Percentiles rank a stretch among this genome's conserved stretches.
phyloP scores from a whole-genome alignment of 2,113 vertebrate species.

The Tautogolabrus adspersus region DNA sequence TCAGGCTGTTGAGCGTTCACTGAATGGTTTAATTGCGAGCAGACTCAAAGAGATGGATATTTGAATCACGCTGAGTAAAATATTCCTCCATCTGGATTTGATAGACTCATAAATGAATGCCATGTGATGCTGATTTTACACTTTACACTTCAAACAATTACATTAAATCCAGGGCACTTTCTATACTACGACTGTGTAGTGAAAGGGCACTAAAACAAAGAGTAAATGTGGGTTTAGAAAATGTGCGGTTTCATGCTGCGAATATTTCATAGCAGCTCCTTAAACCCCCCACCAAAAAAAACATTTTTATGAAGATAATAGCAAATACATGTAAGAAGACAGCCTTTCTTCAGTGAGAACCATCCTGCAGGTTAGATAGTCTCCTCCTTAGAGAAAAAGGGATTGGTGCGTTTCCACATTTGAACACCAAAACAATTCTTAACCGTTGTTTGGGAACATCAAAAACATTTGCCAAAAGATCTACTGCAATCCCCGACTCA shows the following conservation, averaged over 20 bases:
- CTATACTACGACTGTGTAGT: conserved; percentile 38
- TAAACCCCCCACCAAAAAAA: neutral
- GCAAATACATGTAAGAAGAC: conserved; percentile 22
- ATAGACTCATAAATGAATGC: conserved; percentile 71
- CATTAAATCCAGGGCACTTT: conserved; percentile 66
- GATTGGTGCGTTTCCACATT: conserved; percentile 34
- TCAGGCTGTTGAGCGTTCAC: conserved; percentile 72
- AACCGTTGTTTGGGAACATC: conserved; percentile 56
- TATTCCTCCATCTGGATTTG: conserved; percentile 77
- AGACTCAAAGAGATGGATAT: conserved; percentile 75
- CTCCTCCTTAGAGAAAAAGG: conserved; percentile 18
- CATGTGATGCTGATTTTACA: conserved; percentile 74
- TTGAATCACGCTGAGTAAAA: conserved; percentile 75
- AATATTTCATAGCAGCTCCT: conserved; percentile 5
- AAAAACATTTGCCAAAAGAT: conserved; percentile 63
- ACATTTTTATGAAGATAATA: conserved; percentile 17
- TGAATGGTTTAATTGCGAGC: conserved; percentile 76
- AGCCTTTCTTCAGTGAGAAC: conserved; percentile 26
- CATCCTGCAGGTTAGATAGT: neutral
- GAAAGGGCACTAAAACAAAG: conserved; percentile 48
- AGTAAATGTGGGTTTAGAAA: conserved; percentile 42
- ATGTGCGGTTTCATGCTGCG: conserved; percentile 49
- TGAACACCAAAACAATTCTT: conserved; percentile 65
- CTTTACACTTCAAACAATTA: conserved; percentile 77
- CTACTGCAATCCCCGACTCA: conserved; percentile 49